phyloP scores from a whole-genome alignment of 2,888 invertebrate genomes.

The Pherbina coryleti region DNA sequence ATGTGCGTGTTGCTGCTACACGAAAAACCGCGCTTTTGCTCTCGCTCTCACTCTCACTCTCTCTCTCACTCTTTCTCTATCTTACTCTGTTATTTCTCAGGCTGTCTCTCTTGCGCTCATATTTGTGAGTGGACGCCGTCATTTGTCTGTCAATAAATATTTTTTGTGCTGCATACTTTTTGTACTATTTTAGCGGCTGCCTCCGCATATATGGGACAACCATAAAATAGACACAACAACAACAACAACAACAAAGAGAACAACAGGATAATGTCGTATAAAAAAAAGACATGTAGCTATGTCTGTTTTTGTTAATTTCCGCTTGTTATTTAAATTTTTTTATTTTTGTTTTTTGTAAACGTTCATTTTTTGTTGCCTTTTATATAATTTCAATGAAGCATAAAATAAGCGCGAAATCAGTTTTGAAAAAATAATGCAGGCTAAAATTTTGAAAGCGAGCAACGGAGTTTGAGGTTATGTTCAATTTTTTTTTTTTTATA shows the following conservation, averaged over 20 bases:
- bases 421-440: not conserved
- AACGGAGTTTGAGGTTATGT: too few relatives aligned
- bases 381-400: conserved; percentile 25
- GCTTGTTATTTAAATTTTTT: conserved; percentile 4
- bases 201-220: not conserved
- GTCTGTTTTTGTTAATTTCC: not conserved
- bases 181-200: not conserved
- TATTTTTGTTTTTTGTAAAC: not conserved
- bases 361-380: not conserved
- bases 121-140: not conserved
- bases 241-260: not conserved
- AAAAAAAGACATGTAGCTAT: too few relatives aligned
- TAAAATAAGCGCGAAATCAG: conserved; percentile 20
- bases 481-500: not conserved
- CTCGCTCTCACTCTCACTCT: too few relatives aligned
- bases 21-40: not conserved
- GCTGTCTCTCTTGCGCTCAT: not conserved
- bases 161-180: not conserved
- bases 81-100: too few relatives aligned
- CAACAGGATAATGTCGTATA: not conserved
- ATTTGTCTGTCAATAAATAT: not conserved
- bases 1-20: not conserved
- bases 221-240: not conserved
- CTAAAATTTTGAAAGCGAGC: not conserved
- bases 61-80: too few relatives aligned